A percentile compares a stretch with the other conserved stretches of the same genome.
These are phyloP conservation scores for Habrosyne pyritoides DNA, from an alignment of 2,888 invertebrate species.

Conservation along the genomic window DNA sequence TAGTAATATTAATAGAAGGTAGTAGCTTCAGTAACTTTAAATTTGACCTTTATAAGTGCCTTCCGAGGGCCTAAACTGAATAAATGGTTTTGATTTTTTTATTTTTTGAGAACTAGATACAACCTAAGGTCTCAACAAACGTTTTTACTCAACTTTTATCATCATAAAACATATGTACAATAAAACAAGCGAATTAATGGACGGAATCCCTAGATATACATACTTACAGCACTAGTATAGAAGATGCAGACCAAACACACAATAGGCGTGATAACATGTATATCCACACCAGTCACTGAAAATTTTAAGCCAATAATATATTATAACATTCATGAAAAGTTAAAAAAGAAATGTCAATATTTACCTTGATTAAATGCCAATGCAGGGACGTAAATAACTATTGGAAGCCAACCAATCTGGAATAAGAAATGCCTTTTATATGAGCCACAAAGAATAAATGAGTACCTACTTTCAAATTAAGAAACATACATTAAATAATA, in stretches of 20 bases:
- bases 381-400: slow-evolving; percentile 91
- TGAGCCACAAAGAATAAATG: not conserved
- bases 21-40: too few relatives aligned
- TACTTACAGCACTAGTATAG: slow-evolving; percentile 91
- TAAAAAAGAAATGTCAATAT: not conserved
- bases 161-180: too few relatives aligned
- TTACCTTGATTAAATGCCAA: slow-evolving; percentile 91
- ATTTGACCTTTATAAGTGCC: too few relatives aligned
- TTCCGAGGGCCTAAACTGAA: too few relatives aligned
- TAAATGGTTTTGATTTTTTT: too few relatives aligned
- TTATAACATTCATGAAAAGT: slow-evolving; percentile 4
- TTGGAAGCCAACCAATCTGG: slow-evolving; percentile 90
- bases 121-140: slow-evolving; percentile 4
- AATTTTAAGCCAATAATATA: slow-evolving; percentile 23
- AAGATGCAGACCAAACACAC: slow-evolving; percentile 93
- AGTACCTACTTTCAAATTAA: too few relatives aligned
- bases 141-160: not conserved
- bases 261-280: slow-evolving; percentile 91
- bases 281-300: slow-evolving; percentile 92
- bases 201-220: slow-evolving; percentile 10
- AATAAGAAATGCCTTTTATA: slow-evolving; percentile 31
- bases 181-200: too few relatives aligned
- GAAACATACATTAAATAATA: too few relatives aligned
- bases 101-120: too few relatives aligned
- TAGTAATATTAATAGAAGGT: too few relatives aligned